phyloP scores from a whole-genome alignment of 2,797 vertebrate genomes.

The Gastrophryne carolinensis region DNA sequence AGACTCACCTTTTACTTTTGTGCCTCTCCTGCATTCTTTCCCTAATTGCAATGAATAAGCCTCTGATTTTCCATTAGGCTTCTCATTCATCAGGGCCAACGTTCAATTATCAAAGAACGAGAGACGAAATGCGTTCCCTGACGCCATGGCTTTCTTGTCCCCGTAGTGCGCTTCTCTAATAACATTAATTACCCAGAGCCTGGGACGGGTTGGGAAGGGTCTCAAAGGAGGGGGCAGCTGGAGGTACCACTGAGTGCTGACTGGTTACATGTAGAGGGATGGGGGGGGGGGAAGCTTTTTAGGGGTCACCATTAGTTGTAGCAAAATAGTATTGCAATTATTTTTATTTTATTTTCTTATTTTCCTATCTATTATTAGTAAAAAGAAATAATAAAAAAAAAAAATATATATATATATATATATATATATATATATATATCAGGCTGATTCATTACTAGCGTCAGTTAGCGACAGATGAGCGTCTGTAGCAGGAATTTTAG shows the following conservation, averaged over 20 bases:
- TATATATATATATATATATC: too few species aligned
- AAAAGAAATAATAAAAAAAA: too few species aligned
- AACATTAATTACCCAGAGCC: neutral
- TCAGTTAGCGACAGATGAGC: too few species aligned
- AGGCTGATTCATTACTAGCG: too few species aligned
- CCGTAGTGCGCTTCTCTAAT: neutral
- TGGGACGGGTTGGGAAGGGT: neutral
- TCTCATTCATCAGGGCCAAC: slow-evolving; percentile 5
- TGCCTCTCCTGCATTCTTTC: neutral
- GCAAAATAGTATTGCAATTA: too few species aligned
- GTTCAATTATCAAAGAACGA: slow-evolving; percentile 7
- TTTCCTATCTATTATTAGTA: too few species aligned
- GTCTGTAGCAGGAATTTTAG: too few species aligned
- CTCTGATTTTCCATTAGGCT: neutral
- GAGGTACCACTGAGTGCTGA: neutral
- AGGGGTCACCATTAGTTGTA: too few species aligned
- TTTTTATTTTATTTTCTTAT: too few species aligned
- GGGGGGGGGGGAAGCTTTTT: neutral
- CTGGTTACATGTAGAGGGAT: neutral
- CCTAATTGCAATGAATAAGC: neutral
- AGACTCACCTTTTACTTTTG: neutral
- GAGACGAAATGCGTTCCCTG: slow-evolving; percentile 2
- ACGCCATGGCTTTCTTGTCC: neutral
- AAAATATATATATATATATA: too few species aligned
- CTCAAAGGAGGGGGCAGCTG: neutral